Evolutionary conservation across 2,797 vertebrate species (phyloP), one percentile per base, ranked within the genome.

Genomic region (Adrianichthys oophorus): DNA sequence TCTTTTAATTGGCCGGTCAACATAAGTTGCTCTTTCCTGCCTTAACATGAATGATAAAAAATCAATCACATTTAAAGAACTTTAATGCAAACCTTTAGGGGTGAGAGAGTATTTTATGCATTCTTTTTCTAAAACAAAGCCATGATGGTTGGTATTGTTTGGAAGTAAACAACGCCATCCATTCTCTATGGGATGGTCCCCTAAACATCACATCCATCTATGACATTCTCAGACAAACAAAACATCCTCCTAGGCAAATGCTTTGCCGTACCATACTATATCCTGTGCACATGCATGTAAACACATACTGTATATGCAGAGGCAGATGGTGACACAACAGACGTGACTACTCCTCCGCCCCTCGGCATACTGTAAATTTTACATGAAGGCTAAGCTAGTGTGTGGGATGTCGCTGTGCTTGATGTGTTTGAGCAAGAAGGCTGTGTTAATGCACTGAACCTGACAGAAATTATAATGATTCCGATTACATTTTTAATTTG

Each of bases 361-460:
- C 83, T 83, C 85, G 77, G 92, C 89, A 74, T 88, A 90, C 87
- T 81, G 91, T 95, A 91, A 94, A 93, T 95, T 93, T 95, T 95
- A 89, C 90, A 95, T 94, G 92, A 95, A 91, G 56, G 46, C 88
- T 94, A 94, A 95, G 88, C 89, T 93, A 89, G 83, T 91, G 80
- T 88, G 91, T 91, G 92, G 90, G 91, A 82, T 77, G 83, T 63
- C 64, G 45, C 66, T 79, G 62, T 62, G 74, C 59, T 48, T 83
- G 78, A 86, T 91, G 90, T 81, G 81, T 89, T 72, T 91, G 92
- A 92, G 89, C 92, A 93, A 90, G 91, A 79, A 85, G 84, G 88
- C 83, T 88, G 89, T 93, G 92, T 92, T 91, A 94, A 92, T 87
- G 82, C 90, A 77, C 76, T 95, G 92, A 95, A 94, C 94, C 93